Evolutionary conservation across 2,113 vertebrate species (phyloP), one percentile per base, ranked within the genome.

Genomic region (Phaethon lepturus): DNA sequence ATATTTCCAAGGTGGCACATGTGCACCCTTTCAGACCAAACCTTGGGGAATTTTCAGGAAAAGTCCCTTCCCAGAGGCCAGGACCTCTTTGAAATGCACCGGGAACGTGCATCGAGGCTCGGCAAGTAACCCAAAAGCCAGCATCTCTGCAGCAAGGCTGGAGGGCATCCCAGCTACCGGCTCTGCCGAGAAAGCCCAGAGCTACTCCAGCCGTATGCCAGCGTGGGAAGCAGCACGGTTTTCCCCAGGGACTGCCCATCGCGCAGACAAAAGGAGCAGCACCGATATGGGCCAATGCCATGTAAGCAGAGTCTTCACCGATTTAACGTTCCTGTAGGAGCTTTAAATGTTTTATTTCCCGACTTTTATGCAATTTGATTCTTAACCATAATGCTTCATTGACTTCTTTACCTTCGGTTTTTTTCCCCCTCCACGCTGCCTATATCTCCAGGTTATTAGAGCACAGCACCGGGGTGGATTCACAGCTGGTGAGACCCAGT

Each of bases 341-440:
- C 80, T 95, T 85, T 94, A 90, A 93, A 82, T 82, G 44, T 35
- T 95, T 95, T 72, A 93, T 93, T 95, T 73, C 86, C 53, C 38
- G 53, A 89, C 52, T 94, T 94, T 68, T n/a, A 64, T 55, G 56
- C 53, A 26, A 68, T 94, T 76, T 91, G 40, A 87, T 93, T 76
- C 64, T 94, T 90, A 93, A 94, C 80, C 58, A 76, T 9, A 83
- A 90, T 35, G 45, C 45, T 72, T 75, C 89, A 82, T 79, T 82
- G 81, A 73, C 45, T 85, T 88, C 53, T 91, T 92, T 9, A 35
- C 40, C 38, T 72, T 78, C 4, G 55, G 35, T 60, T 35, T 47
- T 58, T 44, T 55, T n/a, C 9, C 10, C 35, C 52, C 31, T 42
- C 31, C 49, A 19, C 9, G 0, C 31, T 26, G 18, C 20, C 59